A percentile compares a stretch with the other conserved stretches of the same genome.
phyloP scores from a whole-genome alignment of 2,113 vertebrate species.

The Physeter macrocephalus region DNA sequence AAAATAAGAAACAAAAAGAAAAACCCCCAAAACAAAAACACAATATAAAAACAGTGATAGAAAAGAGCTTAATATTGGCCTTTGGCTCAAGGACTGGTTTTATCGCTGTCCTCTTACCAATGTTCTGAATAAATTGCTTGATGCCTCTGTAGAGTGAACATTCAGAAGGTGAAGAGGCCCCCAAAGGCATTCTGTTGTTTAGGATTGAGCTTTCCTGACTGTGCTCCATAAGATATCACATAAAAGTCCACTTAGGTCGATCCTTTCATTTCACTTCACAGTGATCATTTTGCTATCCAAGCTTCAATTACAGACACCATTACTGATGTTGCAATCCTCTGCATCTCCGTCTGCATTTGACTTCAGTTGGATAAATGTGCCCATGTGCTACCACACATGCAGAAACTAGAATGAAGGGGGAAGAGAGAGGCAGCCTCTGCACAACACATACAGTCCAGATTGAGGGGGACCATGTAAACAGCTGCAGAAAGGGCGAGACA shows the following conservation, averaged over 20 bases:
- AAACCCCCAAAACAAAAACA: background rate
- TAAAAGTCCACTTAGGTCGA: background rate
- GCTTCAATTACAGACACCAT: background rate
- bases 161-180: conserved; percentile 40
- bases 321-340: background rate
- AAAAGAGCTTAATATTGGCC: background rate
- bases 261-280: conserved; percentile 4
- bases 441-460: background rate
- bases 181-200: background rate
- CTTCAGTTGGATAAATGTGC: background rate
- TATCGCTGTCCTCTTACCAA: background rate
- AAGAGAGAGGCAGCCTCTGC: background rate
- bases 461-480: background rate
- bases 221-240: background rate
- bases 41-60: background rate
- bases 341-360: background rate
- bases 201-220: conserved; percentile 35
- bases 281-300: background rate
- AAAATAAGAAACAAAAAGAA: background rate
- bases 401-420: background rate
- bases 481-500: background rate
- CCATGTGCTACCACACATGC: background rate
- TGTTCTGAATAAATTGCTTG: conserved; percentile 26
- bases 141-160: background rate
- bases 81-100: background rate